A percentile compares a stretch with the other conserved stretches of the same genome.
Evolutionary conservation across 2,888 invertebrate genomes (phyloP).

Genomic region (Lomographa bimaculata): DNA sequence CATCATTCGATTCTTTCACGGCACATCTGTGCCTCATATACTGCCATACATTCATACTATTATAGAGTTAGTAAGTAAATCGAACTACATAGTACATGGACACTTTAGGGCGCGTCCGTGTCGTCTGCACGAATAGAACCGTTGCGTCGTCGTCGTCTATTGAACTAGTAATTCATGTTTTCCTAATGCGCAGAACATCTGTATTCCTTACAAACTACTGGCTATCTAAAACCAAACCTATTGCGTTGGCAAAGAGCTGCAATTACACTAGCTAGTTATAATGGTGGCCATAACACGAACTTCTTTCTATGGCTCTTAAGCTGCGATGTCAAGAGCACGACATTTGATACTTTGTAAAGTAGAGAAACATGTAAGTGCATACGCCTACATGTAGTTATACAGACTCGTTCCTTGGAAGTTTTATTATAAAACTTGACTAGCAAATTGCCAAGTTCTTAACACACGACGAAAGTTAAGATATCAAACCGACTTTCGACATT

Average conservation of each 20-base stretch:
- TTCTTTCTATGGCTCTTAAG: conserved; percentile 10
- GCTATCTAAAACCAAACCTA: background rate
- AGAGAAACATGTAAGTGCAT: conserved; percentile 3
- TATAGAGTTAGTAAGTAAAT: too few species aligned
- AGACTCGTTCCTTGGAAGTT: background rate
- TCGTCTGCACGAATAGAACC: background rate
- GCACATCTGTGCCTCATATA: conserved; percentile 4
- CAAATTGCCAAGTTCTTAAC: too few species aligned
- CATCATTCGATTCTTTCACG: conserved; percentile 20
- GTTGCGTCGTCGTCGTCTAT: conserved; percentile 5
- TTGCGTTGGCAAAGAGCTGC: background rate
- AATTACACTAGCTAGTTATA: background rate
- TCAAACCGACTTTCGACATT: too few species aligned
- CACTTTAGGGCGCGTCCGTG: background rate
- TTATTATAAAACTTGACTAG: background rate
- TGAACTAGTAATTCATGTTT: conserved; percentile 13
- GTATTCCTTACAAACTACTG: background rate
- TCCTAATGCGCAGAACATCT: conserved; percentile 16
- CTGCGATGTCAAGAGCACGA: conserved; percentile 5
- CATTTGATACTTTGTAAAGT: conserved; percentile 4
- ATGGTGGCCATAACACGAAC: conserved; percentile 6
- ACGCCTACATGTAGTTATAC: too few species aligned
- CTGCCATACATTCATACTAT: too few species aligned
- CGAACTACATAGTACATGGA: too few species aligned
- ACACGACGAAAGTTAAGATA: too few species aligned